A percentile compares a stretch with the other conserved stretches of the same genome.
phyloP scores from a whole-genome alignment of 2,888 invertebrate genomes.

The Chloroclystis v-ata region DNA sequence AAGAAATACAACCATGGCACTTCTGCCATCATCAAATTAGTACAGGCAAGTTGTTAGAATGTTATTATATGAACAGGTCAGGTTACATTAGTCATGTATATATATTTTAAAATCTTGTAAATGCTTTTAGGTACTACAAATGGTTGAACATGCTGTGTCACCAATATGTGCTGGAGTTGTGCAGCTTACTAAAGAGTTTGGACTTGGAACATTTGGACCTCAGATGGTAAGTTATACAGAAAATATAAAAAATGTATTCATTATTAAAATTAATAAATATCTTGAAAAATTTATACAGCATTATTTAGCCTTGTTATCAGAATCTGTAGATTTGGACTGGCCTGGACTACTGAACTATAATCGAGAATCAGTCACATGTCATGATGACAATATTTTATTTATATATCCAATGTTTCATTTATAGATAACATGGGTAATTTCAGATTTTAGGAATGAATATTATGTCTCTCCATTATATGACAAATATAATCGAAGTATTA shows the following conservation, averaged over 20 bases:
- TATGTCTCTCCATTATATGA: no score
- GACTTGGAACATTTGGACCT: slow-evolving; percentile 82
- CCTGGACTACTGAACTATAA: no score
- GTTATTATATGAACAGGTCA: neutral
- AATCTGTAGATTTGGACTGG: no score
- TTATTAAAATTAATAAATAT: no score
- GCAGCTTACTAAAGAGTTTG: slow-evolving; percentile 82
- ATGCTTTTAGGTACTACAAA: slow-evolving; percentile 82
- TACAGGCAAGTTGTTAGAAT: slow-evolving; percentile 61
- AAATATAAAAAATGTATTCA: no score
- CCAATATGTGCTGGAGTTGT: slow-evolving; percentile 85
- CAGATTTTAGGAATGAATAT: no score
- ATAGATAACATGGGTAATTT: no score
- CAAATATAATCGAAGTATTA: neutral
- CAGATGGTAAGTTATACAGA: slow-evolving; percentile 75
- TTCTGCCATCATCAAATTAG: slow-evolving; percentile 84
- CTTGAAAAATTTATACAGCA: no score
- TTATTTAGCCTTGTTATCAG: no score
- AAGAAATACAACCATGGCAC: slow-evolving; percentile 91
- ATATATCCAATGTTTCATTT: no score
- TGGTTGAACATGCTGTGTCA: slow-evolving; percentile 83
- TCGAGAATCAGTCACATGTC: no score
- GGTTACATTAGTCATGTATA: neutral
- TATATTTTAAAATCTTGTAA: neutral
- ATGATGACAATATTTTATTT: no score